These are phyloP conservation scores for Stichodactyla mertensii DNA, from an alignment of 64 coral and sea anemone species.

Conservation along the genomic window DNA sequence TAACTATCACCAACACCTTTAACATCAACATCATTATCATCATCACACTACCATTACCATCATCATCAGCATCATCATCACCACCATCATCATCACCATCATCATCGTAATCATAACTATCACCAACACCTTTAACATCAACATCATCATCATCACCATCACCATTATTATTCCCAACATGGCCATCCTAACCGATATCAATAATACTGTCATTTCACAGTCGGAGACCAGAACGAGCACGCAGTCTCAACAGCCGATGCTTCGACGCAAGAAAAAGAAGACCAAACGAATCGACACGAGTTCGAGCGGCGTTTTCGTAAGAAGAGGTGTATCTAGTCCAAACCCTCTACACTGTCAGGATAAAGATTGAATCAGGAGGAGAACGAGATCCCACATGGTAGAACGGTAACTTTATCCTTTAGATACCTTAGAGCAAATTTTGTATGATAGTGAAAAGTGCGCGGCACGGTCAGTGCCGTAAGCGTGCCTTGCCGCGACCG, in stretches of 20 bases:
- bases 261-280: constrained; percentile 94
- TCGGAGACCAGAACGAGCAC: not conserved
- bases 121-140: too few relatives aligned
- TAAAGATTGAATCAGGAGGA: not conserved
- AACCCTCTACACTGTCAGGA: constrained; percentile 53
- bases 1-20: too few relatives aligned
- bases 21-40: too few relatives aligned
- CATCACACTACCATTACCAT: not conserved
- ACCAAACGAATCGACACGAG: constrained; percentile 62
- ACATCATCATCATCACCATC: not conserved
- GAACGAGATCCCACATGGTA: too few relatives aligned
- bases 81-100: too few relatives aligned
- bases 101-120: too few relatives aligned
- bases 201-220: not conserved
- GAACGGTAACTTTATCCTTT: too few relatives aligned
- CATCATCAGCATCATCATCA: too few relatives aligned
- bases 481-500: too few relatives aligned
- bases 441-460: too few relatives aligned
- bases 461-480: too few relatives aligned
- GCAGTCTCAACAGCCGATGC: constrained; percentile 46
- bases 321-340: constrained; percentile 78
- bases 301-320: constrained; percentile 63
- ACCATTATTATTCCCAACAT: not conserved
- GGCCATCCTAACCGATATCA: not conserved
- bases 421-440: too few relatives aligned